Base-by-base conservation (phyloP, 2,888 invertebrate genomes). In the Drosophila longiperda region DNA sequence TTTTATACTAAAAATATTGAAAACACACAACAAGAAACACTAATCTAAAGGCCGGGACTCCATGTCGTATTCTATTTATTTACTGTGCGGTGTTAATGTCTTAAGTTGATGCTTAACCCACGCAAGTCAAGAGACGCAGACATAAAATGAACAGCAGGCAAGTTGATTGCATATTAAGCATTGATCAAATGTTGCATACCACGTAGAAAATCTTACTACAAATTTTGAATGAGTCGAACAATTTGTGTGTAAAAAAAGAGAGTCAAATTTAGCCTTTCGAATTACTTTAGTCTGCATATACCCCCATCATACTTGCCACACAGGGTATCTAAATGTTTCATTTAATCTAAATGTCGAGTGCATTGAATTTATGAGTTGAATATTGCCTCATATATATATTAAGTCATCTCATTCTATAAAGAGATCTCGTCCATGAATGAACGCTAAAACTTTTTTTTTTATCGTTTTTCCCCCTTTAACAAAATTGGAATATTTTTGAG, bases 21-120 rank as follows among this genome's bases (percentile, higher is more conserved):
- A 86, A 88, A 83, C 49, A 83, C 81, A 77, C 62, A 77, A 75
- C 64, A 77, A 70, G 26, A 60, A 33, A 15, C 61, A 73, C 60
- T 89, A 77, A 89, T 85, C 90, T 67, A 45, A 78, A 81, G 85
- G 66, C 42, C 65, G n/a, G 65, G 72, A 72, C 66, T 66, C 80
- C 80, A 61, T 49, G 63, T 48, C 62, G 64, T 55, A 54, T 66
- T 74, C 68, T 76, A 75, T 76, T 80, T 73, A 83, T 79, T 79
- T 79, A 73, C 57, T 69, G 62, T 66, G 66, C 49, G 54, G 68
- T 79, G 66, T 77, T 77, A 74, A 79, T 66, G 64, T 79, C 69
- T 79, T 70, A 74, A 74, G 66, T 65, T 75, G 73, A 73, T 75
- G 74, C 82, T 72, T 66, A 76, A 58, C 89, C 91, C 91, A 79